Base-by-base conservation (phyloP, 2,797 vertebrate species). In the Tokudaia muenninki region DNA sequence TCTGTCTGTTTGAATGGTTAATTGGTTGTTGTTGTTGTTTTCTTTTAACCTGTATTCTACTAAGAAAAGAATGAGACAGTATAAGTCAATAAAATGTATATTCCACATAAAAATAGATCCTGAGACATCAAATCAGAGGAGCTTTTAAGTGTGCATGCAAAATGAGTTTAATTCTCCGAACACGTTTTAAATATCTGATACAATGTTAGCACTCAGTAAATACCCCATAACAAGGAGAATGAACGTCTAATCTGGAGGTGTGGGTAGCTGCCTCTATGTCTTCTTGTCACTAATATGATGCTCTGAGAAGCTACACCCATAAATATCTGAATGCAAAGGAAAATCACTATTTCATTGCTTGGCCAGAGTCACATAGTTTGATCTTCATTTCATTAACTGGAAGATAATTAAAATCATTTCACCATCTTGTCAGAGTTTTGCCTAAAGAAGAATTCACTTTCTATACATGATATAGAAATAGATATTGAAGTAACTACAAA, bases 101-200 rank as follows among this genome's bases (percentile, higher is more conserved):
- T 47, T 94, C 12, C 8, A 90, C 7, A 82, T 31, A 41, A 86
- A 96, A 84, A 75, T 81, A 80, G 34, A 75, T 52, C 83, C 86
- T 65, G 12, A 31, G 8, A 13, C 65, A 67, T 95, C 7, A 92
- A 88, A 59, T 16, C 72, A 55, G 55, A 12, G 52, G 7, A 8
- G 3, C 75, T 87, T 84, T 88, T 34, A 84, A 93, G 37, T 26
- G 44, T 17, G 47, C 37, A 79, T 17, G 47, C 37, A 79, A 77
- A n/a, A 57, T 72, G 26, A 61, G 65, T 55, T 91, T 29, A 50
- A 87, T 92, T 82, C 14, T 67, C 59, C 55, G 10, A 89, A 59
- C 8, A 91, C 79, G 0, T 34, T 41, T 59, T 47, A 72, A 79
- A 59, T 22, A 63, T 52, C 29, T 88, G 47, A 12, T 11, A 89